Evolutionary conservation across 2,113 vertebrate genomes (phyloP).

Genomic region (Bagarius yarrelli): DNA sequence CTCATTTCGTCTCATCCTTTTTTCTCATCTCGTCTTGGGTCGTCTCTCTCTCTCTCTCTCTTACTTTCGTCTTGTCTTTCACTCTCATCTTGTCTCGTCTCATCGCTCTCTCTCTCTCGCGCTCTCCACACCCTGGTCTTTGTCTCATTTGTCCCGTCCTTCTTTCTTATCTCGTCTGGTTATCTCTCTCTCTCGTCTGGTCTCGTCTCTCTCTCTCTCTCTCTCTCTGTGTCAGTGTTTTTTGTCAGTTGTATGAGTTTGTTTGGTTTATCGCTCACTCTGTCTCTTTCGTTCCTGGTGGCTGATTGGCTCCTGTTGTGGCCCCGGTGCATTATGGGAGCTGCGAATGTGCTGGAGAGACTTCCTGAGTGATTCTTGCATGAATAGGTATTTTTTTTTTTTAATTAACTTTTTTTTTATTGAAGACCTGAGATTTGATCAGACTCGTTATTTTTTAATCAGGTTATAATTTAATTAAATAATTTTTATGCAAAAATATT

Average conservation of each 20-base stretch:
- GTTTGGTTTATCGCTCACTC: constrained; percentile 65
- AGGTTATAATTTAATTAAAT: too few relatives aligned
- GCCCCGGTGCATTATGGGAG: constrained; percentile 74
- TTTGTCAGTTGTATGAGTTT: constrained; percentile 23
- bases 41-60: too few relatives aligned
- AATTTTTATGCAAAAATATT: too few relatives aligned
- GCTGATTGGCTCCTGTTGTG: constrained; percentile 70
- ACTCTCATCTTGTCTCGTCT: too few relatives aligned
- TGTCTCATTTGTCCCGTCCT: too few relatives aligned
- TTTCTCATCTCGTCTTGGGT: too few relatives aligned
- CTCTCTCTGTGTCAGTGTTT: constrained; percentile 31
- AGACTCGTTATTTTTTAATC: background rate
- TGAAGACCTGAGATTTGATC: background rate
- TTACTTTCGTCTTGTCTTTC: too few relatives aligned
- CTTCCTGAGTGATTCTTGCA: constrained; percentile 73
- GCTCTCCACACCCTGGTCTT: too few relatives aligned
- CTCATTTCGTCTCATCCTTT: too few relatives aligned
- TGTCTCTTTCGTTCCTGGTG: constrained; percentile 74
- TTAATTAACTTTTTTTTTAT: background rate
- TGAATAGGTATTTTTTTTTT: constrained; percentile 78
- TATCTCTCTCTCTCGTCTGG: constrained; percentile 30
- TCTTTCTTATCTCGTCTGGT: too few relatives aligned
- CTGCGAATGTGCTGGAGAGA: constrained; percentile 65
- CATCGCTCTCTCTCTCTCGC: too few relatives aligned
- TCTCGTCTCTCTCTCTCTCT: constrained; percentile 22